Evolutionary conservation across 2,888 invertebrate species (phyloP).

Genomic region (Ophion ventricosus): DNA sequence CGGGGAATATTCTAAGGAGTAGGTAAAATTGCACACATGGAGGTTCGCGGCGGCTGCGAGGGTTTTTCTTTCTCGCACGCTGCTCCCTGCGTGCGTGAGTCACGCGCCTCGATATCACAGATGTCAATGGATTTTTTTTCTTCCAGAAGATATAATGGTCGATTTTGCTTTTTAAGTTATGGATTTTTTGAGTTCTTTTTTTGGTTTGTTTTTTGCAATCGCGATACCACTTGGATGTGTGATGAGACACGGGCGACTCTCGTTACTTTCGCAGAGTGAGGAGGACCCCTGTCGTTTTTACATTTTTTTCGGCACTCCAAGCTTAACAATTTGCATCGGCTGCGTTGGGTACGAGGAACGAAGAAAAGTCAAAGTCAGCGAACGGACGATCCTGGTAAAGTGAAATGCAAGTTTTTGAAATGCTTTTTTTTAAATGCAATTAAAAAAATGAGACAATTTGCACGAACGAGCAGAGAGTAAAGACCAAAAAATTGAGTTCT

Average conservation of each 20-base stretch:
- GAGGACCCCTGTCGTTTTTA: neutral
- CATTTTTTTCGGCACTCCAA: neutral
- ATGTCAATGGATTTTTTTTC: constrained; percentile 79
- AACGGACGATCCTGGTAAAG: neutral
- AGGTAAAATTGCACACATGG: constrained; percentile 41
- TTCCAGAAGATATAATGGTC: constrained; percentile 29
- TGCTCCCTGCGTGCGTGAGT: constrained; percentile 67
- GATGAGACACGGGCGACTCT: constrained; percentile 7
- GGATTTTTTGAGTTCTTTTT: neutral
- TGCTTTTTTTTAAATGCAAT: neutral
- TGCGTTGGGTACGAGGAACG: neutral
- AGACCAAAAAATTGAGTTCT: too few species aligned
- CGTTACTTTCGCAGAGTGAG: neutral
- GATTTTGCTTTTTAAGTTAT: neutral
- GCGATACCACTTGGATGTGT: neutral
- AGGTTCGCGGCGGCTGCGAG: constrained; percentile 42
- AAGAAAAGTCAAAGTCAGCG: neutral
- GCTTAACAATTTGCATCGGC: neutral
- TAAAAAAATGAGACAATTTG: neutral
- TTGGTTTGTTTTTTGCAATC: neutral
- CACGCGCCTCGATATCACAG: constrained; percentile 79
- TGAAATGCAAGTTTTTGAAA: neutral
- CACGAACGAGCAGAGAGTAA: neutral
- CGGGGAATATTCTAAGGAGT: constrained; percentile 15
- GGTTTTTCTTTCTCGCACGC: constrained; percentile 62